phyloP scores from a whole-genome alignment of 2,113 vertebrate genomes.

The Stigmatopora argus region DNA sequence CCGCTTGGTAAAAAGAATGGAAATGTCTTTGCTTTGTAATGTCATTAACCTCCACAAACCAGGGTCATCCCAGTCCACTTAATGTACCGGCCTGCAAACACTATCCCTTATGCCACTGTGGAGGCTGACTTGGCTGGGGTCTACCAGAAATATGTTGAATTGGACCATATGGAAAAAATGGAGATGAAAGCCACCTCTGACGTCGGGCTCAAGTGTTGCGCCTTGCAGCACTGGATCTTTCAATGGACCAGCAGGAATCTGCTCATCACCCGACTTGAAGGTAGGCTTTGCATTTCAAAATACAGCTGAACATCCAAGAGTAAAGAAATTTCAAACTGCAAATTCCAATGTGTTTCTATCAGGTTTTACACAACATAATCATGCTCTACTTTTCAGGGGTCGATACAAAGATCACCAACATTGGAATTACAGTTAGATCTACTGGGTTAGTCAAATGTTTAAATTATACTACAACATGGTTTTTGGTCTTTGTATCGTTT shows the following conservation, averaged over 20 bases:
- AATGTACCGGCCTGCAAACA: constrained; percentile 90
- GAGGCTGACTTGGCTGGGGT: constrained; percentile 79
- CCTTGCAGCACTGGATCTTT: constrained; percentile 95
- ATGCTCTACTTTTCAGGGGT: constrained; percentile 76
- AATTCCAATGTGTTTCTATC: neutral
- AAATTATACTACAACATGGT: constrained; percentile 23
- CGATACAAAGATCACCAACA: constrained; percentile 85
- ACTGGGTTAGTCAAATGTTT: constrained; percentile 76
- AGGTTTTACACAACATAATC: neutral
- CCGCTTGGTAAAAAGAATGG: neutral
- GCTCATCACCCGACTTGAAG: constrained; percentile 85
- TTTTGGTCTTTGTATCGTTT: constrained; percentile 42
- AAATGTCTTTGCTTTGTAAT: neutral
- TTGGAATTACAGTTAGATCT: constrained; percentile 83
- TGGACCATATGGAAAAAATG: constrained; percentile 56
- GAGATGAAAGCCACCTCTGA: constrained; percentile 63
- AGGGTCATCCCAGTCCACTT: constrained; percentile 89
- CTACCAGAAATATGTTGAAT: constrained; percentile 74
- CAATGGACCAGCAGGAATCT: constrained; percentile 97
- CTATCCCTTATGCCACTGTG: constrained; percentile 84
- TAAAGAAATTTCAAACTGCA: neutral
- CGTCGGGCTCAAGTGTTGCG: constrained; percentile 80
- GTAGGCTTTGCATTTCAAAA: constrained; percentile 54
- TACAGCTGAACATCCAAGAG: neutral
- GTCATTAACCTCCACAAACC: constrained; percentile 10